These are phyloP conservation scores for Centropus unirufus DNA, from an alignment of 2,113 vertebrate genomes.

Conservation along the genomic window DNA sequence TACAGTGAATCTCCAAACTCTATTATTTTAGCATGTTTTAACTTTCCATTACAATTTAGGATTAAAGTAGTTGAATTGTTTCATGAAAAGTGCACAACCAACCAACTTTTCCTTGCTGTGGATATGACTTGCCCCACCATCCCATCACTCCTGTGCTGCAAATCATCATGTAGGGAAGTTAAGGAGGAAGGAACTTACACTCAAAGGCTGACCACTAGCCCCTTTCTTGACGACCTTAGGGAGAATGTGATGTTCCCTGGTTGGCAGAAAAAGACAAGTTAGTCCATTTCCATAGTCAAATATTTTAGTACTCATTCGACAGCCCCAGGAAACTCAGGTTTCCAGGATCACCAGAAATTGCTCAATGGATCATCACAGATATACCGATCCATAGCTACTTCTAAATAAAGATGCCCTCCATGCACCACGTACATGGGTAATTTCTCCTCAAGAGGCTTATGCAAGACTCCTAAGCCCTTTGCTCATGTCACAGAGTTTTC, in stretches of 20 bases:
- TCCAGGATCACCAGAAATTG: neutral
- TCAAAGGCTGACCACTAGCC: neutral
- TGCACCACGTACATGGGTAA: fast-evolving
- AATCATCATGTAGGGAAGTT: neutral
- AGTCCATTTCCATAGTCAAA: neutral
- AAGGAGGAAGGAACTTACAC: neutral
- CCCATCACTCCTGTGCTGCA: neutral
- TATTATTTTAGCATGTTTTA: neutral
- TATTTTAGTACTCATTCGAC: neutral
- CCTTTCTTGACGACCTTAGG: neutral
- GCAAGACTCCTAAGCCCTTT: neutral
- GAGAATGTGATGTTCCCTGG: neutral
- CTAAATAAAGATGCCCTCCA: neutral
- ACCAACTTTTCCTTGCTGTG: neutral
- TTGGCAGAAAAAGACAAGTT: neutral
- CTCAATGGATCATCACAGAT: neutral
- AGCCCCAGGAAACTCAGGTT: neutral
- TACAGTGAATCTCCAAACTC: neutral
- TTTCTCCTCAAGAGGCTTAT: neutral
- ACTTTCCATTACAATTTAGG: neutral
- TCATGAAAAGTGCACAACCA: neutral
- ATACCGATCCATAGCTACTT: neutral
- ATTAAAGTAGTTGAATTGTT: neutral
- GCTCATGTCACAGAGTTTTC: neutral
- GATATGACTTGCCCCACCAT: neutral